Evolutionary conservation across 2,113 vertebrate genomes (phyloP).

Genomic region (Bombycilla garrulus): DNA sequence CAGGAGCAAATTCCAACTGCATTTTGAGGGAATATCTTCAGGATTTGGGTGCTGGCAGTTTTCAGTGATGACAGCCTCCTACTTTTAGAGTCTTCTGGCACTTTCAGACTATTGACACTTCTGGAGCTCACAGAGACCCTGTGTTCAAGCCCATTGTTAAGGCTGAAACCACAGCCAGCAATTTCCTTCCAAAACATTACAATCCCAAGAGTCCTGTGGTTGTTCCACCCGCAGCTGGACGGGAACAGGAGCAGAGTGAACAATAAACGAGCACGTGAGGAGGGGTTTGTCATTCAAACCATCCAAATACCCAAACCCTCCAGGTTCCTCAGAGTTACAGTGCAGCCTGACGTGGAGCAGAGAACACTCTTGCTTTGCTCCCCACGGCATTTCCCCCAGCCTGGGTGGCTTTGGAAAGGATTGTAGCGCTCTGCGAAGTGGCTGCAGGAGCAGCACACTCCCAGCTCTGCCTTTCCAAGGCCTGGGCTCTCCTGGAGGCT

Average conservation of each 20-base stretch:
- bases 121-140: neutral
- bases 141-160: neutral
- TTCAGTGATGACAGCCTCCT: neutral
- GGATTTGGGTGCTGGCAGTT: neutral
- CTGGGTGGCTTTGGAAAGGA: neutral
- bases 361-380: neutral
- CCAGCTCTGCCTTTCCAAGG: neutral
- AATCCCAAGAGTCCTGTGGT: neutral
- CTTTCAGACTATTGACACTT: neutral
- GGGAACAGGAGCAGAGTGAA: neutral
- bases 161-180: neutral
- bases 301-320: neutral
- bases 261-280: fast-evolving
- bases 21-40: neutral
- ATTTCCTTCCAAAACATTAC: neutral
- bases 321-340: neutral
- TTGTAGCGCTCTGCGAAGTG: neutral
- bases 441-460: neutral
- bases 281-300: neutral
- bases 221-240: neutral
- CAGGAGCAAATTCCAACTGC: neutral
- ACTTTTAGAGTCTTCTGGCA: neutral
- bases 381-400: neutral
- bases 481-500: neutral
- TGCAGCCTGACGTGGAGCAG: neutral